Evolutionary conservation across 2,888 invertebrate species (phyloP), one percentile per base, ranked within the genome.

Genomic region (Dilophus febrilis): DNA sequence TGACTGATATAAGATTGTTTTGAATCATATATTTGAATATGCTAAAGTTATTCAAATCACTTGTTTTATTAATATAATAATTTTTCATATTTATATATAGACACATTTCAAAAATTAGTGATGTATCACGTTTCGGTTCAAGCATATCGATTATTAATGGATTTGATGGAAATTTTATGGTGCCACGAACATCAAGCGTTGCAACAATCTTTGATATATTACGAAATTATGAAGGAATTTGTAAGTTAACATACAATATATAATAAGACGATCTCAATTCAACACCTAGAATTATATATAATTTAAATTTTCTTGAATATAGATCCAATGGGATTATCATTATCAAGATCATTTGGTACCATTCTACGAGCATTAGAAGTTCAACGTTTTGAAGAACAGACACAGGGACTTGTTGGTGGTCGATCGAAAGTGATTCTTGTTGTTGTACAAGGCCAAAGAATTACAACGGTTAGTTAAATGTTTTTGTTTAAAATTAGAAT

Each of bases 61-160:
- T 8, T 11, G 6, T 31, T 31, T 31, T 6, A 6, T 11, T 13
- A 6, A 17, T 22, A 4, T 10, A 27, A 31, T 26, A 33, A 27
- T 40, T 41, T 40, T 28, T 26, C 40, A 14, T 46, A n/a, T 17
- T 35, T n/a, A 19, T 19, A 54, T 56, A 32, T 46, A 77, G 76
- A 18, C 66, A 67, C 56, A 53, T 78, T 30, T 62, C 71, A 17
- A 70, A 71, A 40, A 65, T 68, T 22, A 51, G 70, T 4, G 72
- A 77, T 48, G 64, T 77, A 18, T 68, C 68, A 6, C 61, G 63
- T 47, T 64, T 69, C 47, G 71, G 72, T 2, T 75, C 75, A 41
- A 66, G 67, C 35, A 55, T 79, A 43, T 71, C 71, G 2, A 55
- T 78, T 19, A 58, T 79, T 22, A 73, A 77, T 47, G 76, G 77